phyloP scores from a whole-genome alignment of 2,113 vertebrate species.

The Thymallus thymallus region DNA sequence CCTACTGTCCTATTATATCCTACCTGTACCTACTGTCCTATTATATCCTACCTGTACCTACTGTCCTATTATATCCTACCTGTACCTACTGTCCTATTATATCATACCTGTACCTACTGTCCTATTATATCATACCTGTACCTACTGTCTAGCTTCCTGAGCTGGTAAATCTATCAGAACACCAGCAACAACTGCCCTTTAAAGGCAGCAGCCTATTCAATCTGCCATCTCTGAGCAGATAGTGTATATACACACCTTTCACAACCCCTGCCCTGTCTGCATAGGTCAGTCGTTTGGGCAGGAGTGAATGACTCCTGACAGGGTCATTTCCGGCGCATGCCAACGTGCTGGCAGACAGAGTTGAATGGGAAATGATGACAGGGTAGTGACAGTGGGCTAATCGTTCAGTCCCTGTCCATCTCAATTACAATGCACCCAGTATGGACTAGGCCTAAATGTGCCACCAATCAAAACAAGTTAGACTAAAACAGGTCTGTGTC shows the following conservation, averaged over 20 bases:
- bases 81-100: no score
- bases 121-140: neutral
- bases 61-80: no score
- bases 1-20: no score
- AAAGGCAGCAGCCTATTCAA: conserved; percentile 23
- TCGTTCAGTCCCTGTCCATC: neutral
- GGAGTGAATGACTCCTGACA: conserved; percentile 33
- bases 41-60: no score
- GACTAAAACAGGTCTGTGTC: no score
- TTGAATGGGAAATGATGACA: conserved; percentile 14
- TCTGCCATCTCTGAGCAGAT: conserved; percentile 20
- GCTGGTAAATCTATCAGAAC: neutral
- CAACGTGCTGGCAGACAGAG: conserved; percentile 22
- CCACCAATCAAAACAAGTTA: no score
- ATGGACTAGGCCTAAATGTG: neutral
- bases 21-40: no score
- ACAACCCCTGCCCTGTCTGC: conserved; percentile 28
- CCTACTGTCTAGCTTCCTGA: neutral
- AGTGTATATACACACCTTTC: conserved; percentile 14
- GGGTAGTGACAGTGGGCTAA: conserved; percentile 10
- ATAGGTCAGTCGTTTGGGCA: conserved; percentile 11
- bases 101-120: no score
- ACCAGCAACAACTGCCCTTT: conserved; percentile 23
- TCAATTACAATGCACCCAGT: neutral
- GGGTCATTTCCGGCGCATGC: conserved; percentile 28